phyloP scores from a whole-genome alignment of 2,888 invertebrate genomes.

The Galeopsomyia nigrocyanea region DNA sequence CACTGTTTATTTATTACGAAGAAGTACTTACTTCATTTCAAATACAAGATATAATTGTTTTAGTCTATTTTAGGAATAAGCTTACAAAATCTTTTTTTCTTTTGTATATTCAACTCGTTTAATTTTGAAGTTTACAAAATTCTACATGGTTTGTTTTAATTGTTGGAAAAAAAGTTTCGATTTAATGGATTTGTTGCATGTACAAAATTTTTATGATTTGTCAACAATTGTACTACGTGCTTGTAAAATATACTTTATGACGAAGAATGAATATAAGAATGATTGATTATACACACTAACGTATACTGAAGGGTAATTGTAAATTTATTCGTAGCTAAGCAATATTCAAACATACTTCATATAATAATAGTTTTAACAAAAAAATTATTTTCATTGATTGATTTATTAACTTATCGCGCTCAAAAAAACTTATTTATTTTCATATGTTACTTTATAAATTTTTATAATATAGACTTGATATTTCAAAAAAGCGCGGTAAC shows the following conservation, averaged over 20 bases:
- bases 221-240: background rate
- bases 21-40: too few relatives aligned
- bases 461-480: too few relatives aligned
- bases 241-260: constrained; percentile 1
- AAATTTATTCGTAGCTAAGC: background rate
- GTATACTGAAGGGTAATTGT: background rate
- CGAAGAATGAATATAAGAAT: constrained; percentile 11
- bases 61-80: constrained; percentile 32
- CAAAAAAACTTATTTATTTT: too few relatives aligned
- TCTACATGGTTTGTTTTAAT: background rate
- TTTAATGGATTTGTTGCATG: constrained; percentile 1
- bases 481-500: too few relatives aligned
- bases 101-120: constrained; percentile 33
- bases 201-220: constrained; percentile 8
- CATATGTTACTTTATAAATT: too few relatives aligned
- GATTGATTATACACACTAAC: background rate
- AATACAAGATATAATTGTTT: constrained; percentile 38
- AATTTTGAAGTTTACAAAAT: constrained; percentile 23
- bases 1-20: too few relatives aligned
- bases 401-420: too few relatives aligned
- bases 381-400: too few relatives aligned
- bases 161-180: constrained; percentile 5
- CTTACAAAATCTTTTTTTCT: constrained; percentile 38
- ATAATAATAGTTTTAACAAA: too few relatives aligned
- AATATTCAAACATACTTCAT: too few relatives aligned